Evolutionary conservation across 2,113 vertebrate species (phyloP).

Genomic region (Poicephalus meyeri): DNA sequence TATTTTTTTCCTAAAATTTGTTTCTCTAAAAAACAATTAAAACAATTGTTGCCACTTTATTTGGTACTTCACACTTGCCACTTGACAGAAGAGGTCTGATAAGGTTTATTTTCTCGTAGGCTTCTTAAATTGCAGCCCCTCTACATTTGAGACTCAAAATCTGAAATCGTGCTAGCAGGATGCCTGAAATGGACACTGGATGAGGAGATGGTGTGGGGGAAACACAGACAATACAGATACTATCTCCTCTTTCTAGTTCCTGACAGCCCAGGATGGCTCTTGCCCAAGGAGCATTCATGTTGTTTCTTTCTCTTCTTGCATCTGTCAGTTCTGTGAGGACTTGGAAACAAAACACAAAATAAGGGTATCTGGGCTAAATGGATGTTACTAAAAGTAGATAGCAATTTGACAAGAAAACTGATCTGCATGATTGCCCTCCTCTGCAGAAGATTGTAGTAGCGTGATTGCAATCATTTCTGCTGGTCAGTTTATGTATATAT

Average conservation of each 20-base stretch:
- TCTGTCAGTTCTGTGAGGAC: neutral
- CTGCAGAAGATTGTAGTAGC: neutral
- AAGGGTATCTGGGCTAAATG: neutral
- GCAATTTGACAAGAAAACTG: neutral
- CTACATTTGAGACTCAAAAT: neutral
- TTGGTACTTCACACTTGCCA: neutral
- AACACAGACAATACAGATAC: neutral
- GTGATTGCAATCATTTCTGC: conserved; percentile 5
- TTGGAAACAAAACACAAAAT: neutral
- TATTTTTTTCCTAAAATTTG: neutral
- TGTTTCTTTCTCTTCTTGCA: neutral
- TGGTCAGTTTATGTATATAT: neutral
- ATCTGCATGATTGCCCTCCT: neutral
- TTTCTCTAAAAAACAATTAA: neutral
- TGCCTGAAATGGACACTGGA: neutral
- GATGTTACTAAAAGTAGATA: neutral
- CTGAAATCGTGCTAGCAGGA: neutral
- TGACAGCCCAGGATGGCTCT: neutral
- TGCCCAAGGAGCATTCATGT: neutral
- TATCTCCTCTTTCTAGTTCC: neutral
- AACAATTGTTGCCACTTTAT: neutral
- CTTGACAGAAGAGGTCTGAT: neutral
- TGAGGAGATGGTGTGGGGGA: too few relatives aligned
- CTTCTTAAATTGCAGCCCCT: neutral
- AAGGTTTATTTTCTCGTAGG: neutral